These are phyloP conservation scores for Setipinna tenuifilis DNA, from an alignment of 2,797 vertebrate genomes.

Conservation along the genomic window DNA sequence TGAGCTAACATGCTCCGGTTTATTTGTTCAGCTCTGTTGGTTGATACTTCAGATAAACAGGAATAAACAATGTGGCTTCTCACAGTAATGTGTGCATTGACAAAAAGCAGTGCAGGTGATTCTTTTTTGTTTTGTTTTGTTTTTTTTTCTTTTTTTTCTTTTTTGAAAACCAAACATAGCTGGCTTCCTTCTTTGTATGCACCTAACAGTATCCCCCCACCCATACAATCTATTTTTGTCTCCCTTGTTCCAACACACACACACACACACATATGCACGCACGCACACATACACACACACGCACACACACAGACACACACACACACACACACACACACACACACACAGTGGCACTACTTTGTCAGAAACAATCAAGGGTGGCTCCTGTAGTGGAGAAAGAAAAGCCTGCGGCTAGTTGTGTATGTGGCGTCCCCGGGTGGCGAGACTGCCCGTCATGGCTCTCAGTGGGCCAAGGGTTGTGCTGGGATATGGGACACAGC, in stretches of 20 bases:
- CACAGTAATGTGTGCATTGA: not conserved
- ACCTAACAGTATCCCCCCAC: not conserved
- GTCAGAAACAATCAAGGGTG: not conserved
- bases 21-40: too few relatives aligned
- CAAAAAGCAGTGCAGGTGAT: not conserved
- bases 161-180: not conserved
- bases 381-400: not conserved
- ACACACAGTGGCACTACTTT: not conserved
- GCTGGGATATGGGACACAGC: not conserved
- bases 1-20: not conserved
- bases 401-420: conserved; percentile 1
- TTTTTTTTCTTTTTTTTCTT: too few relatives aligned
- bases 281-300: not conserved
- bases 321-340: conserved; percentile 9
- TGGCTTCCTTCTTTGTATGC: too few relatives aligned
- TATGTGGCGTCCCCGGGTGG: not conserved
- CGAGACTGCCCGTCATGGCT: not conserved
- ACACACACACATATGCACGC: not conserved
- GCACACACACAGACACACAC: conserved; percentile 17
- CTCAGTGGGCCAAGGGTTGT: not conserved
- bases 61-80: not conserved
- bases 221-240: not conserved
- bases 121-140: too few relatives aligned
- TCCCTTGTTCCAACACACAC: not conserved
- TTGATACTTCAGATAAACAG: too few relatives aligned